Conservation (phyloP, 2,797 vertebrate species). For the Neosilurus hyrtlii region DNA sequence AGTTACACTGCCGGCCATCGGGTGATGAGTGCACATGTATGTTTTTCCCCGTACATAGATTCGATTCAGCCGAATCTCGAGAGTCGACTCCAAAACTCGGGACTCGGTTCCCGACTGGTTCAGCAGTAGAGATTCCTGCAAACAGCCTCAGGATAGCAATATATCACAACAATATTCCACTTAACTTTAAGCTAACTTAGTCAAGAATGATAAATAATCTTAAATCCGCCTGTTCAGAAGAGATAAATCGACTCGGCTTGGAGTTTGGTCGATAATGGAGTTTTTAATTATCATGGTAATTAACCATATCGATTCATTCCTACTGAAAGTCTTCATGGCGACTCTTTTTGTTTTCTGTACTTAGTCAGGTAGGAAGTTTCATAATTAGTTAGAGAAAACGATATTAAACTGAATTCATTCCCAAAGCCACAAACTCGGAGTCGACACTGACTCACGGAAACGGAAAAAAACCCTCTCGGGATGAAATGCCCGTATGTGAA, state of each 20-base stretch:
- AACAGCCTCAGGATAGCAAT: too few relatives aligned
- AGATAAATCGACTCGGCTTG: neutral
- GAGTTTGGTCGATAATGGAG: too few relatives aligned
- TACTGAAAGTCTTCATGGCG: neutral
- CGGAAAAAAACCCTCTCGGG: neutral
- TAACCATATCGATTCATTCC: neutral
- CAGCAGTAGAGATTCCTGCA: neutral
- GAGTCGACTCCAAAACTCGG: neutral
- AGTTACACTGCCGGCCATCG: too few relatives aligned
- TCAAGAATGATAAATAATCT: neutral
- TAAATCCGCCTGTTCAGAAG: neutral
- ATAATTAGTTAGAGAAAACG: too few relatives aligned
- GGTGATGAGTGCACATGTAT: too few relatives aligned
- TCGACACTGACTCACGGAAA: neutral
- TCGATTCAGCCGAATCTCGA: too few relatives aligned
- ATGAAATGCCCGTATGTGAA: neutral
- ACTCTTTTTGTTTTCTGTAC: neutral
- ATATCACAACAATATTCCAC: too few relatives aligned
- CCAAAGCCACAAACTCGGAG: neutral
- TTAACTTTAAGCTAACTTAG: too few relatives aligned
- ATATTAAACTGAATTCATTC: neutral
- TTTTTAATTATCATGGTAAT: neutral
- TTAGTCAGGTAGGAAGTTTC: too few relatives aligned
- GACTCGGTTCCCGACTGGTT: neutral
- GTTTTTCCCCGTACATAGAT: too few relatives aligned